Evolutionary conservation across 2,888 invertebrate genomes (phyloP).

Genomic region (Lithosia quadra): DNA sequence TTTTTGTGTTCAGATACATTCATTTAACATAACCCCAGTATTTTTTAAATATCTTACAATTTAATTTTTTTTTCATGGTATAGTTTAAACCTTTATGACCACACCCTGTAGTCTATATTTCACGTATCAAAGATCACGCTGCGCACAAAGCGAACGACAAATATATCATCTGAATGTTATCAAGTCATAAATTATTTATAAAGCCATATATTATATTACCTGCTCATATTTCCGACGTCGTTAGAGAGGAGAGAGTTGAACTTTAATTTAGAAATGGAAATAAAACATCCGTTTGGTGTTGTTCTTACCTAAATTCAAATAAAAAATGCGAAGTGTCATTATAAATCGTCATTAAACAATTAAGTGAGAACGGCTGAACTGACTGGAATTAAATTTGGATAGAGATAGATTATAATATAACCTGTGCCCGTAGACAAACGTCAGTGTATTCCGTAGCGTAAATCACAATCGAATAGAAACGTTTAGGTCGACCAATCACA

Average conservation of each 20-base stretch:
- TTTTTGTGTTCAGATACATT: too few relatives aligned
- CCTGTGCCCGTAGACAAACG: too few relatives aligned
- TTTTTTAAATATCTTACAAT: too few relatives aligned
- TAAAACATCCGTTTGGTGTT: neutral
- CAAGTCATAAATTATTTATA: constrained; percentile 75
- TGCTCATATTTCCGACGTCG: constrained; percentile 21
- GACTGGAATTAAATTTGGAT: too few relatives aligned
- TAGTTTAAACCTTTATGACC: neutral
- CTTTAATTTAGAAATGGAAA: neutral
- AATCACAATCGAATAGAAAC: too few relatives aligned
- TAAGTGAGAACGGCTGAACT: too few relatives aligned
- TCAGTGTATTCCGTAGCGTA: too few relatives aligned
- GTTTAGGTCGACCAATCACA: too few relatives aligned
- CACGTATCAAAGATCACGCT: constrained; percentile 65
- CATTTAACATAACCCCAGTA: too few relatives aligned
- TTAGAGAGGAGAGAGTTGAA: neutral
- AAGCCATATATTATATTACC: constrained; percentile 36
- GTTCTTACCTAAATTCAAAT: neutral
- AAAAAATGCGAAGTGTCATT: neutral
- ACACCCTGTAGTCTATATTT: constrained; percentile 53
- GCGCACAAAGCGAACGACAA: constrained; percentile 62
- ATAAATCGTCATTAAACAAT: neutral
- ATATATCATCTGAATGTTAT: constrained; percentile 76
- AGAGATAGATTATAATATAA: too few relatives aligned
- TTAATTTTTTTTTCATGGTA: neutral